Percentiles rank a stretch among this genome's conserved stretches.
These are phyloP conservation scores for Symphodus melops DNA, from an alignment of 2,113 vertebrate genomes.

Conservation along the genomic window DNA sequence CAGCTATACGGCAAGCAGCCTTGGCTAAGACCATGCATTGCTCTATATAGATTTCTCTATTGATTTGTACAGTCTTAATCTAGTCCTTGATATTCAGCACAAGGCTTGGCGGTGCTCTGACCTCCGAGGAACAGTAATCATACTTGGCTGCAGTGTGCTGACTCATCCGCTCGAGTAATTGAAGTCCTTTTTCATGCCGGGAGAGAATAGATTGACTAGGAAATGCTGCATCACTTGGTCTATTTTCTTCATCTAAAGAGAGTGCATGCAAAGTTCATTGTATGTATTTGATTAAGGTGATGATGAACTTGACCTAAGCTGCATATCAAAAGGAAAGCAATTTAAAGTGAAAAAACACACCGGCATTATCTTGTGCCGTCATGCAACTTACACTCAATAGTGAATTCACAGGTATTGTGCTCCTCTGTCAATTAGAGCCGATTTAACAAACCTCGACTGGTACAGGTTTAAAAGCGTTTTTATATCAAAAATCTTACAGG, in stretches of 20 bases:
- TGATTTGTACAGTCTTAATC: slow-evolving; percentile 78
- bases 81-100: slow-evolving; percentile 81
- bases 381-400: not conserved
- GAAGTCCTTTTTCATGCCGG: slow-evolving; percentile 38
- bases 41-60: slow-evolving; percentile 72
- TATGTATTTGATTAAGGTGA: slow-evolving; percentile 9
- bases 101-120: slow-evolving; percentile 65
- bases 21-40: slow-evolving; percentile 54
- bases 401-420: not conserved
- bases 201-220: slow-evolving; percentile 31
- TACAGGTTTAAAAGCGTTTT: not conserved
- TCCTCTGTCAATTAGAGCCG: not conserved
- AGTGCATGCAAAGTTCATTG: slow-evolving; percentile 24
- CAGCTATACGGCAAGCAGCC: slow-evolving; percentile 58
- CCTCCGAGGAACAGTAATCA: slow-evolving; percentile 71
- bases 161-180: slow-evolving; percentile 69
- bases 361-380: not conserved
- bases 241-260: slow-evolving; percentile 23
- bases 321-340: not conserved
- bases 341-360: not conserved
- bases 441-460: not conserved
- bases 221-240: slow-evolving; percentile 37
- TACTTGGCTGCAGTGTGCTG: slow-evolving; percentile 65
- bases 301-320: slow-evolving; percentile 1
- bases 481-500: not conserved